Percentiles rank a stretch among this genome's conserved stretches.
These are phyloP conservation scores for Thamnophis elegans DNA, from an alignment of 2,797 vertebrate species.

Conservation along the genomic window DNA sequence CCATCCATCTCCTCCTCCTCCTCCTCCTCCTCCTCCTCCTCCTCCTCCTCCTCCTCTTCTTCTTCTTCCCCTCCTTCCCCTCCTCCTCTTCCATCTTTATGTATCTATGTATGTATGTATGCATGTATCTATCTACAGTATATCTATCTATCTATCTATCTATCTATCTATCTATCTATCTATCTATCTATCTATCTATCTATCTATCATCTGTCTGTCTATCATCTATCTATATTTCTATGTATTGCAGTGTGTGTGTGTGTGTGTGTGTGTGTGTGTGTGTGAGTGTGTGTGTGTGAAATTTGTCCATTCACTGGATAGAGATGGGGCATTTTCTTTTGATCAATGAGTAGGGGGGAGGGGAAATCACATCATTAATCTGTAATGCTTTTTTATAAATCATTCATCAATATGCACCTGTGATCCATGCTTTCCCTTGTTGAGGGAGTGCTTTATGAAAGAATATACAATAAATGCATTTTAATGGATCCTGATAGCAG, in stretches of 20 bases:
- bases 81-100: too few species aligned
- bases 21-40: too few species aligned
- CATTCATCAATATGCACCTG: conserved; percentile 40
- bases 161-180: background rate
- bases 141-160: too few species aligned
- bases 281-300: background rate
- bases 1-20: too few species aligned
- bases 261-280: background rate
- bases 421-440: conserved; percentile 52
- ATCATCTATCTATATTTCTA: too few species aligned
- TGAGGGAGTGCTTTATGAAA: conserved; percentile 42
- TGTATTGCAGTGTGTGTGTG: background rate
- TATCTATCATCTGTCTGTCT: background rate
- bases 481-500: conserved; percentile 54
- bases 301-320: background rate
- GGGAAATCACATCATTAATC: conserved; percentile 41
- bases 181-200: background rate
- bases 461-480: conserved; percentile 58
- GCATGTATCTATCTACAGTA: too few species aligned
- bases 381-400: conserved; percentile 53
- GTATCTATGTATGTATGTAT: too few species aligned
- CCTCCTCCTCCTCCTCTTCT: too few species aligned
- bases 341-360: conserved; percentile 15
- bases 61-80: too few species aligned
- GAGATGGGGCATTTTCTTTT: conserved; percentile 18